A percentile compares a stretch with the other conserved stretches of the same genome.
Evolutionary conservation across 2,888 invertebrate species (phyloP).

Genomic region (Eulithis testata): DNA sequence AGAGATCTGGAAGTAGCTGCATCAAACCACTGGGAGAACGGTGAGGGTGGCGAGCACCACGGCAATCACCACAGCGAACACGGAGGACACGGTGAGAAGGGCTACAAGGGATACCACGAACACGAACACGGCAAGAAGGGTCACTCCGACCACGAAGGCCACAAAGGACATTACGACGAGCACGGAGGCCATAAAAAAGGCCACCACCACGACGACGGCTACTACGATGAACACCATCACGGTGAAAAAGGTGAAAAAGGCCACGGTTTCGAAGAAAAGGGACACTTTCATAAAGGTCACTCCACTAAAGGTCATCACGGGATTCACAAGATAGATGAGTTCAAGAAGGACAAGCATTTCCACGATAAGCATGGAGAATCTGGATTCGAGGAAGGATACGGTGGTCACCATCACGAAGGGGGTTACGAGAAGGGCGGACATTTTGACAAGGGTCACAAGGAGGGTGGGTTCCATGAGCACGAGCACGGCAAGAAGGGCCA

Average conservation of each 20-base stretch:
- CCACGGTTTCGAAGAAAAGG: slow-evolving; percentile 81
- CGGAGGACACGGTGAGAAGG: slow-evolving; percentile 88
- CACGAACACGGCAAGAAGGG: slow-evolving; percentile 88
- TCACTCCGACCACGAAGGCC: slow-evolving; percentile 87
- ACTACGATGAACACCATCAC: slow-evolving; percentile 86
- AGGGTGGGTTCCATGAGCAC: slow-evolving; percentile 90
- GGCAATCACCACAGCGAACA: slow-evolving; percentile 85
- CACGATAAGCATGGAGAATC: slow-evolving; percentile 93
- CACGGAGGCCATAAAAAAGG: slow-evolving; percentile 86
- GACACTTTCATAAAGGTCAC: slow-evolving; percentile 92
- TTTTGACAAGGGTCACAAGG: slow-evolving; percentile 91
- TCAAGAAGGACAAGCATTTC: slow-evolving; percentile 94
- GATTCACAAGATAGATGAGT: slow-evolving; percentile 93
- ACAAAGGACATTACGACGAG: slow-evolving; percentile 85
- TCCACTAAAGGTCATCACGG: slow-evolving; percentile 94
- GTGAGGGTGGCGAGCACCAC: slow-evolving; percentile 86
- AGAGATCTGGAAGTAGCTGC: slow-evolving; percentile 82
- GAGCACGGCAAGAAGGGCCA: slow-evolving; percentile 91
- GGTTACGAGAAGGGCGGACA: slow-evolving; percentile 91
- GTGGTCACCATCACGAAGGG: slow-evolving; percentile 90
- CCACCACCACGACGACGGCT: slow-evolving; percentile 87
- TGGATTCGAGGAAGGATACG: slow-evolving; percentile 92
- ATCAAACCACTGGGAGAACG: slow-evolving; percentile 77
- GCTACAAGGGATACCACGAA: slow-evolving; percentile 87
- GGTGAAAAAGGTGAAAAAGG: slow-evolving; percentile 88